Evolutionary conservation across 2,113 vertebrate genomes (phyloP).

Genomic region (Formicarius rufipectus): DNA sequence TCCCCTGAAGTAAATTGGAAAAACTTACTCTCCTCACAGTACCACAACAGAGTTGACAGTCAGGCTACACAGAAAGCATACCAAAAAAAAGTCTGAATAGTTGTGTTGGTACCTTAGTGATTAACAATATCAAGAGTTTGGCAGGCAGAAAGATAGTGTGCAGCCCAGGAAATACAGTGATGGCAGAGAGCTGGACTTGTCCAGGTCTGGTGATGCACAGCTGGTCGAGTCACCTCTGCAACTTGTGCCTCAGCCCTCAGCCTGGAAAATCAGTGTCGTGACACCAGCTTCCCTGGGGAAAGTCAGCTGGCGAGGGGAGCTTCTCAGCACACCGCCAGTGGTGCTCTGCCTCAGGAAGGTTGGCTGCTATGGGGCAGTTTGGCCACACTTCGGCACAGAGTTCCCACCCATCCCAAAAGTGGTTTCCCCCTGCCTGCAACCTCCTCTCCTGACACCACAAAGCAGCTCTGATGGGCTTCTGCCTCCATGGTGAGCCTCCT

Average conservation of each 20-base stretch:
- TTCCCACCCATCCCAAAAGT: neutral
- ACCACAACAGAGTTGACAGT: neutral
- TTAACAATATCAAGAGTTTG: neutral
- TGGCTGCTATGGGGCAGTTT: neutral
- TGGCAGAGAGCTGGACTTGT: neutral
- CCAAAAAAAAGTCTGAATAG: neutral
- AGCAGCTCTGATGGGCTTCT: neutral
- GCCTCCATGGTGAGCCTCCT: neutral
- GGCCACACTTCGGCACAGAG: neutral
- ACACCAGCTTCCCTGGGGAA: neutral
- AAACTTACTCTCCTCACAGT: neutral
- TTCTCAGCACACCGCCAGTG: neutral
- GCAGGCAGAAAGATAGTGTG: neutral
- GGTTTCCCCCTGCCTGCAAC: neutral
- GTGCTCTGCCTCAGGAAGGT: fast-evolving
- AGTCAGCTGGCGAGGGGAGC: neutral
- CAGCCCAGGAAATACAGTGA: neutral
- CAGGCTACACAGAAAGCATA: neutral
- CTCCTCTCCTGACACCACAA: neutral
- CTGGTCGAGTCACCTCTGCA: neutral
- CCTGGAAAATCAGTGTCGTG: neutral
- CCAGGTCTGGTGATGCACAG: neutral
- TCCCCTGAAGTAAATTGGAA: neutral
- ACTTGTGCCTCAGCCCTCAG: neutral
- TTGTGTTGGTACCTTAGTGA: neutral